These are phyloP conservation scores for Pipistrellus pipistrellus DNA, from an alignment of 2,797 vertebrate species.

Conservation along the genomic window DNA sequence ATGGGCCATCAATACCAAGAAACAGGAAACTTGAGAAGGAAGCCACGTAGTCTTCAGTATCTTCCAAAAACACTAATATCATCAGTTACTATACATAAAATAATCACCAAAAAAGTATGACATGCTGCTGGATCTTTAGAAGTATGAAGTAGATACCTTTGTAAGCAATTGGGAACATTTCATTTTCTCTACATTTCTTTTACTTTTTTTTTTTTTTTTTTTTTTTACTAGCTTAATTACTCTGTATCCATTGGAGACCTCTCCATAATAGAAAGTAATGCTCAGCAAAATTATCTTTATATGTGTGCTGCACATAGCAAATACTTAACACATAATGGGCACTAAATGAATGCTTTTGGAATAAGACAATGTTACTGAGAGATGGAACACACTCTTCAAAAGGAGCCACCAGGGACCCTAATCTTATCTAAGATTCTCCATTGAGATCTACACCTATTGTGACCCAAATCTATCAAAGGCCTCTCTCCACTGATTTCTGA, in stretches of 20 bases:
- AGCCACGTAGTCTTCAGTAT: neutral
- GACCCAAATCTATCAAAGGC: neutral
- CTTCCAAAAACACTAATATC: neutral
- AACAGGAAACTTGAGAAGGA: neutral
- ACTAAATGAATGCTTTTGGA: neutral
- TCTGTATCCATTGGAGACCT: neutral
- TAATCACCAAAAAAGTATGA: neutral
- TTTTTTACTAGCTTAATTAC: neutral
- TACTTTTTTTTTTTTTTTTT: neutral
- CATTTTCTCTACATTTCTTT: conserved; percentile 1
- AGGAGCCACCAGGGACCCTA: neutral
- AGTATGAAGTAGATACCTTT: neutral
- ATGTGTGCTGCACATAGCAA: neutral
- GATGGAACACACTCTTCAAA: neutral
- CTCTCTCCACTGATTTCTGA: neutral
- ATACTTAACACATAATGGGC: neutral
- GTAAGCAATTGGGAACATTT: conserved; percentile 14
- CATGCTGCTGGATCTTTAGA: neutral
- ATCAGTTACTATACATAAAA: neutral
- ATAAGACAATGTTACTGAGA: neutral
- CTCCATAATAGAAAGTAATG: neutral
- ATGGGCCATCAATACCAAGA: neutral
- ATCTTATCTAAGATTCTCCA: neutral
- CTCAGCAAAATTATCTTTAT: neutral
- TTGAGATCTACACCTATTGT: neutral